These are phyloP conservation scores for Aproaerema taeniolella DNA, from an alignment of 2,888 invertebrate genomes.

Conservation along the genomic window DNA sequence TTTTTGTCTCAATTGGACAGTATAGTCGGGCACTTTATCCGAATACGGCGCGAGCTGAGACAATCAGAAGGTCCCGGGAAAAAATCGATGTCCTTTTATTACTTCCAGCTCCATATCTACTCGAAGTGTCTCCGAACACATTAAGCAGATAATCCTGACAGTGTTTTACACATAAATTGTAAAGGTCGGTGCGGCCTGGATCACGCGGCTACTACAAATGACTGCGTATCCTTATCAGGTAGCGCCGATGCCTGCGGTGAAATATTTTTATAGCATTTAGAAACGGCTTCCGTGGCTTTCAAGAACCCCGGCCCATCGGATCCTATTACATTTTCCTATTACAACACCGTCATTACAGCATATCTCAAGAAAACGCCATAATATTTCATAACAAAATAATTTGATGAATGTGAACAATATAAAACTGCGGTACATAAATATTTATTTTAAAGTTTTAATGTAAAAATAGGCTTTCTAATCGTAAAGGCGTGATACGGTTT, in stretches of 20 bases:
- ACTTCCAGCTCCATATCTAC: constrained; percentile 34
- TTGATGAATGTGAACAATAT: constrained; percentile 24
- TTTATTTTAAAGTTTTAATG: constrained; percentile 35
- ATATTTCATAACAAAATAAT: constrained; percentile 37
- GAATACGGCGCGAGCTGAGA: constrained; percentile 26
- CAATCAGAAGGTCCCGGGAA: constrained; percentile 31
- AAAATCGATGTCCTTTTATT: constrained; percentile 28
- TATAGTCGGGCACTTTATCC: constrained; percentile 23
- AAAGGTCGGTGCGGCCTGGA: constrained; percentile 38
- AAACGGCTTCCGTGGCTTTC: constrained; percentile 60
- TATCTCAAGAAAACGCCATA: constrained; percentile 38
- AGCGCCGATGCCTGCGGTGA: constrained; percentile 59
- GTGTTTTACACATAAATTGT: constrained; percentile 54
- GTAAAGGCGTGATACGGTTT: constrained; percentile 47
- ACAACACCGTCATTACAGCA: constrained; percentile 39
- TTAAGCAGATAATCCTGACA: constrained; percentile 36
- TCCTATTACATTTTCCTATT: constrained; percentile 59
- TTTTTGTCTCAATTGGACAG: constrained; percentile 36
- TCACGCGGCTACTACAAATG: constrained; percentile 61
- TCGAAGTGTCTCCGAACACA: constrained; percentile 46
- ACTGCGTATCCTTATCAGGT: constrained; percentile 71
- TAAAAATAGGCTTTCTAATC: constrained; percentile 29
- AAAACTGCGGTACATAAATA: constrained; percentile 36
- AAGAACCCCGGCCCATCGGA: constrained; percentile 35
- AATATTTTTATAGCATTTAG: constrained; percentile 67